Percentiles rank a stretch among this genome's conserved stretches.
phyloP scores from a whole-genome alignment of 2,113 vertebrate genomes.

The Nycticebus coucang region DNA sequence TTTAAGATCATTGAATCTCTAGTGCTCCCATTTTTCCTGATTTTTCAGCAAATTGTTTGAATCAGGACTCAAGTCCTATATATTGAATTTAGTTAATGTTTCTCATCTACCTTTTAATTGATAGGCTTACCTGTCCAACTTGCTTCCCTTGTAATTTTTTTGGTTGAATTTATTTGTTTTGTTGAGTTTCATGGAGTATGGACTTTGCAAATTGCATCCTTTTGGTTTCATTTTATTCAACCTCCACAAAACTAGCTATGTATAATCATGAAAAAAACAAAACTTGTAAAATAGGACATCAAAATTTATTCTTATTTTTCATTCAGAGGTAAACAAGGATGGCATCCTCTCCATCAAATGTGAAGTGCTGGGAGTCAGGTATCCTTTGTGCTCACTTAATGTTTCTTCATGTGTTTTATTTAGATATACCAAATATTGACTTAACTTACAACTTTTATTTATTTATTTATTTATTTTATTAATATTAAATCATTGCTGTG shows the following conservation, averaged over 20 bases:
- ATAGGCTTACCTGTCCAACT: neutral
- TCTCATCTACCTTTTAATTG: neutral
- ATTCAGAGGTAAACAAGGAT: neutral
- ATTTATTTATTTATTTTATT: too few species aligned
- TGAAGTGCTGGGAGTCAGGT: neutral
- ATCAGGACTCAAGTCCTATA: neutral
- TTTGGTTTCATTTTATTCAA: neutral
- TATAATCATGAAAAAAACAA: neutral
- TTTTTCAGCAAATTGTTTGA: neutral
- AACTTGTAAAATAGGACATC: neutral
- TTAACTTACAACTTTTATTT: too few species aligned
- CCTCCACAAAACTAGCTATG: neutral
- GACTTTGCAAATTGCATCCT: neutral
- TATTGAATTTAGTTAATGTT: neutral
- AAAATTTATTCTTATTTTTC: neutral
- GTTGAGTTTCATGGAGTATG: neutral
- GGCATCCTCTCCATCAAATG: neutral
- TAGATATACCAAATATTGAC: neutral
- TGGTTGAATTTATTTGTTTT: neutral
- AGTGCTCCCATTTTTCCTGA: neutral
- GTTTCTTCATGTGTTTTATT: neutral
- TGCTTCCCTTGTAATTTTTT: neutral
- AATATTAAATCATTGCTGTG: too few species aligned
- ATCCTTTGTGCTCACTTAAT: neutral
- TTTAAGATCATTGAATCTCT: neutral